Conservation (phyloP, 2,113 vertebrate species). For the Puffinus mauretanicus region DNA sequence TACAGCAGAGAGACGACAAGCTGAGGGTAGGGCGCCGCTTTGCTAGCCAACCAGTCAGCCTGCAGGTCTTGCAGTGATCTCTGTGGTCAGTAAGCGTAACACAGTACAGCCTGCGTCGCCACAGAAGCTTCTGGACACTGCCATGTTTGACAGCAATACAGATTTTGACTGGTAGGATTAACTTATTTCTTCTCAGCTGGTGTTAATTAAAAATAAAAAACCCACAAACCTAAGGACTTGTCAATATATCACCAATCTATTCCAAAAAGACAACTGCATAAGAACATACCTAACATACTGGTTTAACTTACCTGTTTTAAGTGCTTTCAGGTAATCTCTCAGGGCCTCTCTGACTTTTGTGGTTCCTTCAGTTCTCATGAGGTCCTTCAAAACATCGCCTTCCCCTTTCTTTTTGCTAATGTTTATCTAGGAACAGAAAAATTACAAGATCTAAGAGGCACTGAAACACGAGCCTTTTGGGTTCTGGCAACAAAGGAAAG, state of each 20-base stretch:
- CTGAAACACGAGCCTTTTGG: not conserved
- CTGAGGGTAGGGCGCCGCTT: not conserved
- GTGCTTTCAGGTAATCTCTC: conserved; percentile 72
- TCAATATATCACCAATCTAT: rapidly evolving
- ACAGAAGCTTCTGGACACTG: not conserved
- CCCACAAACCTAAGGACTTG: not conserved
- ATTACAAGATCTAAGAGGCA: not conserved
- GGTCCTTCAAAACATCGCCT: conserved; percentile 68
- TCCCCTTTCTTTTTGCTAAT: conserved; percentile 76
- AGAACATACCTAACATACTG: rapidly evolving
- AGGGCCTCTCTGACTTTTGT: conserved; percentile 72
- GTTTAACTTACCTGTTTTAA: conserved; percentile 63
- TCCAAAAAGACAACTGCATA: not conserved
- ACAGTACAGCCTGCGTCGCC: not conserved
- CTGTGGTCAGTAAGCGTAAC: not conserved
- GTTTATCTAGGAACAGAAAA: conserved; percentile 66
- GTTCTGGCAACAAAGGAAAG: not conserved
- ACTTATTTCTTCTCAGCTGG: not conserved
- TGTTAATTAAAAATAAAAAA: not conserved
- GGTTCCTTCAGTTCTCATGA: conserved; percentile 72
- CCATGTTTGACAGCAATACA: not conserved
- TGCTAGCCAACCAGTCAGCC: not conserved
- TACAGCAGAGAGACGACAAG: no score
- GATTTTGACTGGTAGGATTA: not conserved
- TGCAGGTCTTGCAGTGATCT: not conserved